Base-by-base conservation (phyloP, 2,888 invertebrate species). In the Apocheima hispidaria region DNA sequence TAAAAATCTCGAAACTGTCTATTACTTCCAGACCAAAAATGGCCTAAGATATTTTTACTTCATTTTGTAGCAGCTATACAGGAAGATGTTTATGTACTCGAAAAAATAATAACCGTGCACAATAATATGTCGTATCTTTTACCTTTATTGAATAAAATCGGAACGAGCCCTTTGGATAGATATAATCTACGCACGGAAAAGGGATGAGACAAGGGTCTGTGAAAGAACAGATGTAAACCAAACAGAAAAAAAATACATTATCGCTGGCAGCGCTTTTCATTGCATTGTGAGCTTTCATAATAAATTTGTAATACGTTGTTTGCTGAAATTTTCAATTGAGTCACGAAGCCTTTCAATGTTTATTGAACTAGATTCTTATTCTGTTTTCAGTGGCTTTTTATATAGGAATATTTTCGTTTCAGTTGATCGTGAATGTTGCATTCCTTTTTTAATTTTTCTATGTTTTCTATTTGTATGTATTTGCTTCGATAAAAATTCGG, bases 161-260 rank as follows among this genome's bases (percentile, higher is more conserved):
- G 55, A 44, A 60, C 38, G 48, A 50, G 46, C 12, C 43, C 41
- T 40, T 35, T 21, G 41, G 33, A 51, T 49, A 43, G 30, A 35
- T 59, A 46, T 41, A 36, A 52, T 56, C 21, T 49, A 21, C 14
- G 59, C 64, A 71, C 62, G 54, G 58, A 70, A 69, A 71, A 63
- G 59, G 70, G 73, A 70, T 70, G 69, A 73, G 74, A 77, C 65
- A 71, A 71, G 73, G 74, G 73, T 74, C 66, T 76, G 77, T 68
- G 77, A 79, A 78, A 70, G 59, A 73, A 63, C 81, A 78, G 76
- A 77, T 78, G 80, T 75, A 72, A 68, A 64, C 60, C 63, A 59
- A 76, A 60, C 58, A 28, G 28, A 78, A 70, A 81, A 78, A 78
- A 76, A 77, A 73, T 72, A 70, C 65, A 68, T 72, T 72, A 72